These are phyloP conservation scores for Nemapogon koenigi DNA, from an alignment of 2,888 invertebrate genomes.

Conservation along the genomic window DNA sequence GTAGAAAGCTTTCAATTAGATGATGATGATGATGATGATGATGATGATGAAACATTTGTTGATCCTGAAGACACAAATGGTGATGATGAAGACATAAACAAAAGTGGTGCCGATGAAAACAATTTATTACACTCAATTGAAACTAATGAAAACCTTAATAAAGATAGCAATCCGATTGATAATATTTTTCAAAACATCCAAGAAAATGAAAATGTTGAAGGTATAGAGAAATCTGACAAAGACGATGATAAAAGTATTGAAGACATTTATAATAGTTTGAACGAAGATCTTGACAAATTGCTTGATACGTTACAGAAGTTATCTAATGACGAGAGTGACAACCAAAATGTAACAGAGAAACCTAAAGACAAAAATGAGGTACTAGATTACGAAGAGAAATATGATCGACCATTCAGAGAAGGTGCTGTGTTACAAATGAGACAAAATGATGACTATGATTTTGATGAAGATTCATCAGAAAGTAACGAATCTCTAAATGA, in stretches of 20 bases:
- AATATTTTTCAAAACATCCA: neutral
- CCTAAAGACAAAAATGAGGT: neutral
- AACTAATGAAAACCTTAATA: too few species aligned
- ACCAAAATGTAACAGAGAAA: conserved; percentile 15
- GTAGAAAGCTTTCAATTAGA: too few species aligned
- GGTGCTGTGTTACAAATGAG: conserved; percentile 16
- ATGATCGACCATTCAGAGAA: conserved; percentile 21
- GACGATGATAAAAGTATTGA: conserved; percentile 15
- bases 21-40: neutral
- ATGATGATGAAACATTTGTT: too few species aligned
- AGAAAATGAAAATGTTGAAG: too few species aligned
- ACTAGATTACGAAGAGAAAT: conserved; percentile 23
- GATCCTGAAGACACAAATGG: neutral
- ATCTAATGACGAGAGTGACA: conserved; percentile 6
- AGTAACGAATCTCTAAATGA: neutral
- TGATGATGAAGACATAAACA: too few species aligned
- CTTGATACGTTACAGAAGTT: neutral
- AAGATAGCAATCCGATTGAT: too few species aligned
- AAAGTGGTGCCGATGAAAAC: too few species aligned
- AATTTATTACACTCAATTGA: too few species aligned
- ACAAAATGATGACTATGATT: conserved; percentile 15
- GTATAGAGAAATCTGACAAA: too few species aligned
- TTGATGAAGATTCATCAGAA: conserved; percentile 6
- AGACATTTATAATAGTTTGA: conserved; percentile 27
- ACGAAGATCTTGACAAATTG: conserved; percentile 17